Base-by-base conservation (phyloP, 1,140 invertebrate genomes). In the Achroia grisella region DNA sequence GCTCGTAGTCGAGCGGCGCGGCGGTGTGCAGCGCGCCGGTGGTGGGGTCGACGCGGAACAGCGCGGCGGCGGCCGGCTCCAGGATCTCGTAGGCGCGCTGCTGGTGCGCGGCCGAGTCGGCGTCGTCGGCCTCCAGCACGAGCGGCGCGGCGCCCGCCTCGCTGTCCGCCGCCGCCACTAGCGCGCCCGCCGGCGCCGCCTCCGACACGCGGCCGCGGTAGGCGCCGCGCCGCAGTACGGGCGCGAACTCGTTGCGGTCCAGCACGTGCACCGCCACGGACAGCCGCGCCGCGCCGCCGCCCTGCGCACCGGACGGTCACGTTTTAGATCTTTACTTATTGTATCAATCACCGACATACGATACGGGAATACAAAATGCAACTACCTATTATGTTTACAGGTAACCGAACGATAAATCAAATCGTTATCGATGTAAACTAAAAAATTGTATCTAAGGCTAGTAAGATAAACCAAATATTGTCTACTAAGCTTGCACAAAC, bases 21-120 rank as follows among this genome's bases (percentile, higher is more conserved):
- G 92, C 89, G 0, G 94, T 94, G 52, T 91, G 89, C 37, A 98
- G 91, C 8, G 96, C 95, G 29, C 96, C 95, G 8, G 96, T 98
- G 49, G 90, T 94, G 1, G 93, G 90, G 77, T 98, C 95, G 48
- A 98, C 93, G 58, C 91, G 90, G 72, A 98, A 98, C 67, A 91
- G 93, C 44, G 89, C 89, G 52, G 88, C 89, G 6, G 89, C 93
- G 52, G 89, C 81, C 52, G 88, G 90, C 68, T 97, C 95, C 30
- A 95, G 87, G 56, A 98, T 96, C 64, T 94, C 91, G 78, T 93
- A 98, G 56, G 92, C 90, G 12, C 98, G 84, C 53, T 95, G 86
- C 8, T 93, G 91, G 85, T 98, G 96, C 9, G 93, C 84, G 64
- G 94, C 92, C 8, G 92, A 92, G 82, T 97, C 95, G 2, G 89